Evolutionary conservation across 2,888 invertebrate species (phyloP).

Genomic region (Mesodorylaimus sp.): DNA sequence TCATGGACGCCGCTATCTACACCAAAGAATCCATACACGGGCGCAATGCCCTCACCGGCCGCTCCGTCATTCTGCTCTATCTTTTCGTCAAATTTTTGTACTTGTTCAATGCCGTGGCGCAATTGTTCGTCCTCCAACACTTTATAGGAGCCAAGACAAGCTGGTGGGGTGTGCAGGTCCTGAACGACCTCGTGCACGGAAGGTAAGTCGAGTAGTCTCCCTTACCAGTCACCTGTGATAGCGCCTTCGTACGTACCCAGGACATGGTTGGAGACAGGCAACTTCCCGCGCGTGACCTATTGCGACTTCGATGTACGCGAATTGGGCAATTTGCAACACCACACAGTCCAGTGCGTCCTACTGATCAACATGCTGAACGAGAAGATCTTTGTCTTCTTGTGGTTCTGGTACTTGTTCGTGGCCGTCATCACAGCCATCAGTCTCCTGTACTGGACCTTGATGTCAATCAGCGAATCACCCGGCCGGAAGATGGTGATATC

Average conservation of each 20-base stretch:
- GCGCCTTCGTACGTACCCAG: too few species aligned
- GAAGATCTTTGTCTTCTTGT: slow-evolving; percentile 18
- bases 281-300: slow-evolving; percentile 13
- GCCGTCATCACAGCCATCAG: background rate
- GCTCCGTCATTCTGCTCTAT: background rate
- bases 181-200: background rate
- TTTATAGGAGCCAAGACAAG: background rate
- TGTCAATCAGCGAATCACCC: background rate
- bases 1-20: background rate
- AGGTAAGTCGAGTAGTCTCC: too few species aligned
- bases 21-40: background rate
- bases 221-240: too few species aligned
- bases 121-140: background rate
- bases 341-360: slow-evolving; percentile 13
- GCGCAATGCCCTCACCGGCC: background rate
- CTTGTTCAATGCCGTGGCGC: background rate
- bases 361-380: slow-evolving; percentile 23
- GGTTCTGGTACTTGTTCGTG: slow-evolving; percentile 14
- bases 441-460: slow-evolving; percentile 4
- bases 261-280: too few species aligned
- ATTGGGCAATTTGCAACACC: slow-evolving; percentile 6
- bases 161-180: background rate
- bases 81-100: background rate
- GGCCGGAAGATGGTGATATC: too few species aligned
- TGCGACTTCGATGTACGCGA: slow-evolving; percentile 12